Evolutionary conservation across 2,113 vertebrate genomes (phyloP), one percentile per base, ranked within the genome.

Genomic region (Notarius lentiginosus): DNA sequence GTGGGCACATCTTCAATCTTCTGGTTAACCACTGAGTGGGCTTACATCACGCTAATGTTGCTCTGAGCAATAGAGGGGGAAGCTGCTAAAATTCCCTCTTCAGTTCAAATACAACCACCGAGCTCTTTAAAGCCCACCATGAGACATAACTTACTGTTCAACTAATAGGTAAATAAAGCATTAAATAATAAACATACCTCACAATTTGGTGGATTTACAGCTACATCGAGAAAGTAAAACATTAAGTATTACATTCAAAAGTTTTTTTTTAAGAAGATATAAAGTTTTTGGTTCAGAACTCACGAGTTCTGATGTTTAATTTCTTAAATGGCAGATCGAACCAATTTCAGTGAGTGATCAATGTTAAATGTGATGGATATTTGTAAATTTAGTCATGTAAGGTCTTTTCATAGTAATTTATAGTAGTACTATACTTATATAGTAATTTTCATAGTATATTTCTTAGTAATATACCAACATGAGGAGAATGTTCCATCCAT

Each of bases 1-100:
- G 27, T 80, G 77, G 55, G 55, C 55, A 34, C 27, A 4, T 80
- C 75, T 53, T 53, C 7, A n/a, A n/a, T 24, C 20, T 55, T 77
- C 47, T 61, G 84, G 80, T 89, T 79, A 89, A 83, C 80, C 88
- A 22, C 61, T 18, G 55, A 86, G 81, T 83, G 63, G 65, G 73
- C 47, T 79, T 22, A 6, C 47, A 61, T 15, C 60, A 53, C 34
- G 6, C 65, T 65, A n/a, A 61, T 66, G 61, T 84, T 30, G 20
- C 20, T 82, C 47, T 53, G n/a, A 51, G 58, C 27, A 68, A 75
- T 2, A 61, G 56, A 61, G 56, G 30, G 56, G 77, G 56, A 79
- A 51, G n/a, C 72, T 53, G 41, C 14, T 22, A 58, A 70, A 72
- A 83, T 79, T 34, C 51, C 22, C 49, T 76, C 24, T 53, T 82